phyloP scores from a whole-genome alignment of 2,797 vertebrate species.

The Ataeniobius toweri region DNA sequence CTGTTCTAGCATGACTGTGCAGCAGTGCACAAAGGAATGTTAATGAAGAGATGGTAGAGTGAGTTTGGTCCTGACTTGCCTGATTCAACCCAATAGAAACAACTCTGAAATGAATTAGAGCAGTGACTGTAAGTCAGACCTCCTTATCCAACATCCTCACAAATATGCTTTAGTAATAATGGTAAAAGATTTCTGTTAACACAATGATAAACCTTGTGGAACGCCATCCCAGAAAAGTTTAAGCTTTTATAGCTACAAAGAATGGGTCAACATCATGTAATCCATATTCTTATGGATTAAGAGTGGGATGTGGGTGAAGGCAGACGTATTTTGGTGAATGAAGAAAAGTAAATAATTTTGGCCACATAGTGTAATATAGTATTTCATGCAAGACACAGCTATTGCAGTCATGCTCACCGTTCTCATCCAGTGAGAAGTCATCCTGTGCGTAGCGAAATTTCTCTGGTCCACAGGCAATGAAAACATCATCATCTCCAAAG shows the following conservation, averaged over 20 bases:
- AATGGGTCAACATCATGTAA: neutral
- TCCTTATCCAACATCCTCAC: neutral
- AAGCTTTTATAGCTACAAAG: neutral
- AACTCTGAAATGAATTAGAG: too few relatives aligned
- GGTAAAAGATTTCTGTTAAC: neutral
- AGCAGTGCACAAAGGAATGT: too few relatives aligned
- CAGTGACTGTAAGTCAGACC: too few relatives aligned
- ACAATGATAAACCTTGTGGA: neutral
- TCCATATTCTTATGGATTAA: neutral
- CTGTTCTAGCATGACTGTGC: neutral
- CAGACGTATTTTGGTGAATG: neutral
- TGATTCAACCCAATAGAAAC: too few relatives aligned
- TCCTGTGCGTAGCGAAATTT: conserved; percentile 99
- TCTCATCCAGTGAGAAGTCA: conserved; percentile 98
- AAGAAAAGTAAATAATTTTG: neutral
- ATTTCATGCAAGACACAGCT: neutral
- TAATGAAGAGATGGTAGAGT: too few relatives aligned
- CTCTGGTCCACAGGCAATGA: conserved; percentile 98
- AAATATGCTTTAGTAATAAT: too few relatives aligned
- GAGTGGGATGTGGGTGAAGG: neutral
- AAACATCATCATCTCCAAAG: conserved; percentile 97
- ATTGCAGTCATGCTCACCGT: conserved; percentile 79
- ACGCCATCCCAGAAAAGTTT: neutral
- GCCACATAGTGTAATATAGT: neutral
- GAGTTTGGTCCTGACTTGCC: too few relatives aligned